These are phyloP conservation scores for Polietes domitor DNA, from an alignment of 2,888 invertebrate genomes.

Conservation along the genomic window DNA sequence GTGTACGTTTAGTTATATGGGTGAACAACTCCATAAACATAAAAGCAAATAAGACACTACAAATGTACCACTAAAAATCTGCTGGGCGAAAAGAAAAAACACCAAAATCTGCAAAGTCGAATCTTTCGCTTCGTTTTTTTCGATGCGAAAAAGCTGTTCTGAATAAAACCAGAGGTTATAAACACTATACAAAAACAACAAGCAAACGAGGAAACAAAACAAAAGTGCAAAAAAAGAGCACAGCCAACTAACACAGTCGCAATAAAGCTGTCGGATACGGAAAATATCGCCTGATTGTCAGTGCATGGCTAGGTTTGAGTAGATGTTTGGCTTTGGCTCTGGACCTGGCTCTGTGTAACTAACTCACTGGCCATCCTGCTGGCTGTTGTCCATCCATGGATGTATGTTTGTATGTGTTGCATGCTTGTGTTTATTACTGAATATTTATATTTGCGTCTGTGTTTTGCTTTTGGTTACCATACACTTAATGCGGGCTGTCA, in stretches of 20 bases:
- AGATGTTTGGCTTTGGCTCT: not conserved
- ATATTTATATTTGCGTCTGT: slow-evolving; percentile 61
- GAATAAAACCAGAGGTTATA: slow-evolving; percentile 43
- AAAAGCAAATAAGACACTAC: slow-evolving; percentile 41
- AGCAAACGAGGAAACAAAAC: not conserved
- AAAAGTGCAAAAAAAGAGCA: not conserved
- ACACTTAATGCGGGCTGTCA: slow-evolving; percentile 63
- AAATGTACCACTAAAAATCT: slow-evolving; percentile 55
- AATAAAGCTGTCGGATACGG: not conserved
- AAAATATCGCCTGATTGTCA: slow-evolving; percentile 4
- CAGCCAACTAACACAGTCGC: not conserved
- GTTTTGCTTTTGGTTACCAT: slow-evolving; percentile 52
- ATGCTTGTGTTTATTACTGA: slow-evolving; percentile 33
- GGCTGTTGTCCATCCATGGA: not conserved
- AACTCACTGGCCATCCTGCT: not conserved
- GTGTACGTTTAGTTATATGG: slow-evolving; percentile 57
- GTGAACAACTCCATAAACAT: slow-evolving; percentile 59
- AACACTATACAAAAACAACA: too few relatives aligned
- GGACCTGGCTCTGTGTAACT: not conserved
- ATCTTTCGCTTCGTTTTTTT: not conserved
- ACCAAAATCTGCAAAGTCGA: slow-evolving; percentile 35
- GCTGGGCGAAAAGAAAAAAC: slow-evolving; percentile 5
- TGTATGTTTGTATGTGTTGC: too few relatives aligned
- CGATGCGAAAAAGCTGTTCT: slow-evolving; percentile 10
- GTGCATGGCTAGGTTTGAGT: too few relatives aligned